These are phyloP conservation scores for Euwallacea fornicatus DNA, from an alignment of 1,140 invertebrate genomes.

Conservation along the genomic window DNA sequence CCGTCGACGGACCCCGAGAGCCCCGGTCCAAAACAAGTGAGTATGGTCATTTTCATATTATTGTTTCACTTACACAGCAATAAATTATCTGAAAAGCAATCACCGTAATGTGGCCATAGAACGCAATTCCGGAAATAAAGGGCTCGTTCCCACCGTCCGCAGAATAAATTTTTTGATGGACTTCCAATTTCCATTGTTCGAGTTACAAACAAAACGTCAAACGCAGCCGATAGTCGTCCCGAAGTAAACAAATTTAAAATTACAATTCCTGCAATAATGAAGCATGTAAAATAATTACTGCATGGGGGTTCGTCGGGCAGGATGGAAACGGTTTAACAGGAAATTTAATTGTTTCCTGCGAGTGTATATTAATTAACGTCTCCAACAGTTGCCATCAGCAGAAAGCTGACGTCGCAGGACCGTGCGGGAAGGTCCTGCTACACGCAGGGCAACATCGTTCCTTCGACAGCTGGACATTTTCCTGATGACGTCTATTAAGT, in stretches of 20 bases:
- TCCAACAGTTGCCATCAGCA: slow-evolving; percentile 52
- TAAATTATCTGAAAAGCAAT: slow-evolving; percentile 1
- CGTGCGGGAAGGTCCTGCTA: slow-evolving; percentile 34
- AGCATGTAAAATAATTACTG: slow-evolving; percentile 51
- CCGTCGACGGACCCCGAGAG: slow-evolving; percentile 96
- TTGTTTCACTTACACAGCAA: too few relatives aligned
- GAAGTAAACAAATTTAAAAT: slow-evolving; percentile 49
- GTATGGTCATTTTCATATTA: slow-evolving; percentile 18
- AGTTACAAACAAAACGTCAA: slow-evolving; percentile 38
- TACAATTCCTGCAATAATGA: slow-evolving; percentile 49
- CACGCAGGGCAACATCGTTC: slow-evolving; percentile 23
- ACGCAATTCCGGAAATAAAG: slow-evolving; percentile 3
- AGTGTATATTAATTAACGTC: slow-evolving; percentile 56
- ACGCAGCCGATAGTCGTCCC: slow-evolving; percentile 26
- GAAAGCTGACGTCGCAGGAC: slow-evolving; percentile 48
- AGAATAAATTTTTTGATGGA: slow-evolving; percentile 32
- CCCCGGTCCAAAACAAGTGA: slow-evolving; percentile 91
- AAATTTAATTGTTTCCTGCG: slow-evolving; percentile 52
- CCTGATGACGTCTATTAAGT: slow-evolving; percentile 54
- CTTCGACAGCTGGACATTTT: slow-evolving; percentile 54
- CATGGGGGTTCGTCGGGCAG: slow-evolving; percentile 33
- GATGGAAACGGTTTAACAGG: slow-evolving; percentile 46
- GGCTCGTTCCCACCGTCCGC: neutral
- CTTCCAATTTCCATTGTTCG: slow-evolving; percentile 21
- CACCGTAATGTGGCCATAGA: neutral